Conservation (phyloP, 2,797 vertebrate genomes). For the Neoniphon sammara region DNA sequence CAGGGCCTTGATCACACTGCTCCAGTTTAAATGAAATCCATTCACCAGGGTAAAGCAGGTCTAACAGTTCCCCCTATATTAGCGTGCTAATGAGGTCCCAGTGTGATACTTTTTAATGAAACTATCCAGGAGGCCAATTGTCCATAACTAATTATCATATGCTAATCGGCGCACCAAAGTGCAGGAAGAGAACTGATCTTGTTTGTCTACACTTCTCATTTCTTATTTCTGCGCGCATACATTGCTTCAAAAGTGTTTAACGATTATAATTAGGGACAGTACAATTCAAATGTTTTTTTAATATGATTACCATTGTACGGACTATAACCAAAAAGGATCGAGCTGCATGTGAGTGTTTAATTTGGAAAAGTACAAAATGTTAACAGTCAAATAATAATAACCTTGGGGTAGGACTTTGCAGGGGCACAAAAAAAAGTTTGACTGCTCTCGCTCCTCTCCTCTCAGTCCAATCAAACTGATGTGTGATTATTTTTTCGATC, state of each 20-base stretch:
- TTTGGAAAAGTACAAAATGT: constrained; percentile 46
- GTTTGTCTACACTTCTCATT: constrained; percentile 64
- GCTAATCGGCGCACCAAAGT: constrained; percentile 77
- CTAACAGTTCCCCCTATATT: constrained; percentile 71
- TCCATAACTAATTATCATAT: constrained; percentile 85
- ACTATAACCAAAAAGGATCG: constrained; percentile 38
- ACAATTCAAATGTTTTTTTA: constrained; percentile 58
- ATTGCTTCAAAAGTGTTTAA: constrained; percentile 70
- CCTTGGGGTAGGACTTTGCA: constrained; percentile 1
- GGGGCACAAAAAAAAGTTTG: constrained; percentile 38
- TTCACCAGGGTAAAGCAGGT: constrained; percentile 66
- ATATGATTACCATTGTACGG: constrained; percentile 49
- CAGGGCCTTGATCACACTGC: constrained; percentile 45
- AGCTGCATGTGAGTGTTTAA: constrained; percentile 25
- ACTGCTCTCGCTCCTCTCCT: constrained; percentile 15
- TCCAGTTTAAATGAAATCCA: constrained; percentile 58
- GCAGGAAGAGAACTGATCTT: constrained; percentile 63
- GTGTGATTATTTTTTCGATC: constrained; percentile 61
- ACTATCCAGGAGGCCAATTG: constrained; percentile 82
- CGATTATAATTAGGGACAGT: constrained; percentile 64
- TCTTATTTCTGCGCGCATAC: constrained; percentile 46
- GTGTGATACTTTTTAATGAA: constrained; percentile 82
- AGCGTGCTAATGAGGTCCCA: constrained; percentile 81
- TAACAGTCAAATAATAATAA: constrained; percentile 38
- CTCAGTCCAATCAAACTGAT: constrained; percentile 34